These are phyloP conservation scores for Meles meles DNA, from an alignment of 2,113 vertebrate species.

Conservation along the genomic window DNA sequence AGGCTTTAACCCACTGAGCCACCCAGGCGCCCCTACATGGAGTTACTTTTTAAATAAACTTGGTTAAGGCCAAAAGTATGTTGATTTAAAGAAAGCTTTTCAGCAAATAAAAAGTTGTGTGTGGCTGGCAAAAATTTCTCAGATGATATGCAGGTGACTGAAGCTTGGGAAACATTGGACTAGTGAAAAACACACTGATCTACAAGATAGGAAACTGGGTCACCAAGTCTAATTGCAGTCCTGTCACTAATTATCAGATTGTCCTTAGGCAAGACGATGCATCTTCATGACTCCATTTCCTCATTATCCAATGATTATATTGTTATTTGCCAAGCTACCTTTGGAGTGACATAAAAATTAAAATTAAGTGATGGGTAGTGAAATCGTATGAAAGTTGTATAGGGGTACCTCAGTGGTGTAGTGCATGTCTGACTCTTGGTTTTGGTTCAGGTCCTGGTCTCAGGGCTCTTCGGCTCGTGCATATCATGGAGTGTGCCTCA, in stretches of 20 bases:
- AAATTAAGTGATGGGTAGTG: conserved; percentile 16
- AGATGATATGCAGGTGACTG: conserved; percentile 20
- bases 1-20: too few species aligned
- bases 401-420: neutral
- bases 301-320: neutral
- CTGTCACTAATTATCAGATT: conserved; percentile 25
- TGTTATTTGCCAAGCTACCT: conserved; percentile 15
- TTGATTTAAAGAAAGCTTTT: neutral
- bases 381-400: neutral
- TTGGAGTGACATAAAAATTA: neutral
- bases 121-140: neutral
- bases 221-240: neutral
- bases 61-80: neutral
- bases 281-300: neutral
- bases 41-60: neutral
- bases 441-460: neutral
- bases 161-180: neutral
- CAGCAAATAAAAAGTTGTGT: neutral
- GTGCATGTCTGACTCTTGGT: neutral
- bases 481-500: neutral
- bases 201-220: neutral
- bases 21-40: too few species aligned
- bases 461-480: neutral
- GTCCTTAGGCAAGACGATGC: neutral
- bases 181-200: neutral